Percentiles rank a stretch among this genome's conserved stretches.
phyloP scores from a whole-genome alignment of 64 coral and sea anemone species.

The Trachythela sp. region DNA sequence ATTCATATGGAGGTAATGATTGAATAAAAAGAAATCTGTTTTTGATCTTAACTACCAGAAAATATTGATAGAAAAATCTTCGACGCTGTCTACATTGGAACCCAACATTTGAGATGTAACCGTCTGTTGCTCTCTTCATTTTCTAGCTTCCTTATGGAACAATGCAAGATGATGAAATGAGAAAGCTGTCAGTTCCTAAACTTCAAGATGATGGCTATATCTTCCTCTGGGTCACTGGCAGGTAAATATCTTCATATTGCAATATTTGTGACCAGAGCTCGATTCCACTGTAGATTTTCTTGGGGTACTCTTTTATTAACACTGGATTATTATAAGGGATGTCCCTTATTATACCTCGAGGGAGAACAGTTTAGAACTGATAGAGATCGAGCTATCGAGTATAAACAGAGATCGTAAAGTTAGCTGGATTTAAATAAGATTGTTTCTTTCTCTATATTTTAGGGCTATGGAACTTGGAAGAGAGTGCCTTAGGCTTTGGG shows the following conservation, averaged over 20 bases:
- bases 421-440: not conserved
- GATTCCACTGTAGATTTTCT: not conserved
- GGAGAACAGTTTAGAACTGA: no score
- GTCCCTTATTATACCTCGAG: no score
- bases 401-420: no score
- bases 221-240: conserved; percentile 98
- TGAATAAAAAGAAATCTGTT: no score
- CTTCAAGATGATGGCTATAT: conserved; percentile 92
- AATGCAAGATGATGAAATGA: conserved; percentile 99
- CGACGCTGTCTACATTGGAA: not conserved
- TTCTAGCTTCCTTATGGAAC: conserved; percentile 91
- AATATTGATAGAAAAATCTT: no score
- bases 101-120: not conserved
- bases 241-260: no score
- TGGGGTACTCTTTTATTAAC: not conserved
- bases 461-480: conserved; percentile 98
- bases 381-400: no score
- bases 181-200: conserved; percentile 76
- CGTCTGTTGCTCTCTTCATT: not conserved
- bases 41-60: no score
- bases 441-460: not conserved
- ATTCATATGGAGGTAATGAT: conserved; percentile 97
- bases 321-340: no score
- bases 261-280: no score
- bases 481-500: conserved; percentile 95